Percentiles rank a stretch among this genome's conserved stretches.
Conservation (phyloP, 2,113 vertebrate genomes). For the Gallinago jamesoni region DNA sequence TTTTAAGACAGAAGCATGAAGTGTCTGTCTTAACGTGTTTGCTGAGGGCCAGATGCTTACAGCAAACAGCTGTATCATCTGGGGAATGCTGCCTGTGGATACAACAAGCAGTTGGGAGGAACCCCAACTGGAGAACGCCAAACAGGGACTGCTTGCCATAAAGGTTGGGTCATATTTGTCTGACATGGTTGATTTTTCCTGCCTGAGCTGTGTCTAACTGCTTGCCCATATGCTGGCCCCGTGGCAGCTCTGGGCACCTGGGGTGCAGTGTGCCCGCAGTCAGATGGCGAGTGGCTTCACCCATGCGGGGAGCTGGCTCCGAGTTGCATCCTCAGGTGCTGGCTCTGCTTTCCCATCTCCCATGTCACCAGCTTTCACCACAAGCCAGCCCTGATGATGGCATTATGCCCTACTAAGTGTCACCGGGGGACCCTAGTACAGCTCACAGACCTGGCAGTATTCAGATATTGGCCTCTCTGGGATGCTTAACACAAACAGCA, state of each 20-base stretch:
- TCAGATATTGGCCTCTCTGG: neutral
- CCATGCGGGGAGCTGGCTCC: neutral
- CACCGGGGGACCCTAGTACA: neutral
- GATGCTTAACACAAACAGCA: neutral
- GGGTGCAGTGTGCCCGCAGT: neutral
- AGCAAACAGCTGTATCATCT: neutral
- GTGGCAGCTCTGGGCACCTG: neutral
- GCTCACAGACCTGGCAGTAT: neutral
- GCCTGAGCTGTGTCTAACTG: neutral
- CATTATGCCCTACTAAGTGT: neutral
- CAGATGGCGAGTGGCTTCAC: neutral
- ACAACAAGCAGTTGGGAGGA: neutral
- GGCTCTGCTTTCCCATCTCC: neutral
- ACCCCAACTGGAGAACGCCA: too few relatives aligned
- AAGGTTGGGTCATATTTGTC: neutral
- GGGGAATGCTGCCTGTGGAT: neutral
- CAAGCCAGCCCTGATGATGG: neutral
- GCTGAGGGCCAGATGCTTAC: neutral
- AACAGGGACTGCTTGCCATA: neutral
- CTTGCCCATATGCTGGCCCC: neutral
- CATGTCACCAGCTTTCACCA: neutral
- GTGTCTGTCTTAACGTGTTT: neutral
- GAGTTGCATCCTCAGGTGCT: constrained; percentile 2
- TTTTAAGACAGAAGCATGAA: neutral
- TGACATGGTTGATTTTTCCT: neutral